Percentiles rank a stretch among this genome's conserved stretches.
phyloP scores from a whole-genome alignment of 1,140 invertebrate species.

The Brachionus koreanus region DNA sequence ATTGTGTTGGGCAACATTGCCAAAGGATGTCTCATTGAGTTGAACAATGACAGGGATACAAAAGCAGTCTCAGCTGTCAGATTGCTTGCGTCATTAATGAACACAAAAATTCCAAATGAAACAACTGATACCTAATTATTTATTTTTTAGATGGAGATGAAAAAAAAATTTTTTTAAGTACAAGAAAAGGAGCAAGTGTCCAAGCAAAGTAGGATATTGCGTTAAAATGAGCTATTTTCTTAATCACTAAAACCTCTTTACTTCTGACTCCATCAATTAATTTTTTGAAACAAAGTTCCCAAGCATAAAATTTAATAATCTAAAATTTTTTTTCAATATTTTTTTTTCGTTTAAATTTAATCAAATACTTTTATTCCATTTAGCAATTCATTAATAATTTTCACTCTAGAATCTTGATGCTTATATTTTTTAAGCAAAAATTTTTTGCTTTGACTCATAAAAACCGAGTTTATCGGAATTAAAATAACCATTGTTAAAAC shows the following conservation, averaged over 20 bases:
- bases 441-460: constrained; percentile 71
- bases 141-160: not conserved
- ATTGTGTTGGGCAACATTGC: constrained; percentile 63
- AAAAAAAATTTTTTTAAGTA: constrained; percentile 44
- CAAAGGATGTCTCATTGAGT: constrained; percentile 86
- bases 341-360: not conserved
- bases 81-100: constrained; percentile 48
- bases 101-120: constrained; percentile 58
- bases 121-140: constrained; percentile 48
- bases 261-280: constrained; percentile 53
- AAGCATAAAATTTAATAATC: constrained; percentile 54
- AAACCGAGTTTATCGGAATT: constrained; percentile 72
- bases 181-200: constrained; percentile 87
- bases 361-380: constrained; percentile 58
- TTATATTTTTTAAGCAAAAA: constrained; percentile 61
- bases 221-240: constrained; percentile 59
- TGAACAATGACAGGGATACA: constrained; percentile 93
- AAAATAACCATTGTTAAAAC: constrained; percentile 58
- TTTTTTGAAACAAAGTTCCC: constrained; percentile 59
- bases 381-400: constrained; percentile 58
- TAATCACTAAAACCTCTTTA: constrained; percentile 59
- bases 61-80: constrained; percentile 65
- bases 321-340: not conserved
- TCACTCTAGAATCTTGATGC: constrained; percentile 63
- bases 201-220: constrained; percentile 81